Evolutionary conservation across 2,797 vertebrate species (phyloP), one percentile per base, ranked within the genome.

Genomic region (Myripristis murdjan): DNA sequence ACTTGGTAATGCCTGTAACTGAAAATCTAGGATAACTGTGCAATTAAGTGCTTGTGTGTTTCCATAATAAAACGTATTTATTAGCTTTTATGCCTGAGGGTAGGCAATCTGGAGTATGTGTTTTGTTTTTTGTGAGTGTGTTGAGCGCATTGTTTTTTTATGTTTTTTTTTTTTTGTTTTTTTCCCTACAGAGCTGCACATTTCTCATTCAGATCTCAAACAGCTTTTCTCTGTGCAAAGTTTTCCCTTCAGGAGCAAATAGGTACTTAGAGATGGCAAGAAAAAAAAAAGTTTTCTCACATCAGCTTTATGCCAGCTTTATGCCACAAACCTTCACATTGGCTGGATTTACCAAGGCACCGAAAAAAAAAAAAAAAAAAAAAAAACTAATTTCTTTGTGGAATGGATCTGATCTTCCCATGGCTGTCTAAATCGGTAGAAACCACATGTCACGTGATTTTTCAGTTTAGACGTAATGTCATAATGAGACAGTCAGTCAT

Each of bases 181-280:
- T 80, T 86, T 88, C 83, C 81, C 86, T 14, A 15, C 16, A 5
- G 31, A 73, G 77, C 75, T 79, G 84, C 37, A 79, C 64, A 82
- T 85, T 84, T 89, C 80, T 89, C 84, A 85, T 81, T 64, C 74
- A 77, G 69, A 65, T 73, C 73, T 77, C 69, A 87, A 81, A 85
- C 79, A 90, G 41, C 82, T 81, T 53, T 72, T 64, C 59, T 44
- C 59, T 41, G 76, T 54, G 72, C 73, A 69, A 75, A 74, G 52
- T 67, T 63, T 71, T 35, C 31, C 37, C 54, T 31, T 62, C 39
- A 59, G 41, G 64, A 84, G 72, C 55, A 81, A 73, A 68, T 64
- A 72, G 75, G 6, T 41, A 52, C 52, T 53, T 33, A 41, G 10
- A 9, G 43, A 68, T n/a, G 9, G 33, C 8, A n/a, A 35, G 24